phyloP scores from a whole-genome alignment of 2,797 vertebrate species.

The Girardinus metallicus region DNA sequence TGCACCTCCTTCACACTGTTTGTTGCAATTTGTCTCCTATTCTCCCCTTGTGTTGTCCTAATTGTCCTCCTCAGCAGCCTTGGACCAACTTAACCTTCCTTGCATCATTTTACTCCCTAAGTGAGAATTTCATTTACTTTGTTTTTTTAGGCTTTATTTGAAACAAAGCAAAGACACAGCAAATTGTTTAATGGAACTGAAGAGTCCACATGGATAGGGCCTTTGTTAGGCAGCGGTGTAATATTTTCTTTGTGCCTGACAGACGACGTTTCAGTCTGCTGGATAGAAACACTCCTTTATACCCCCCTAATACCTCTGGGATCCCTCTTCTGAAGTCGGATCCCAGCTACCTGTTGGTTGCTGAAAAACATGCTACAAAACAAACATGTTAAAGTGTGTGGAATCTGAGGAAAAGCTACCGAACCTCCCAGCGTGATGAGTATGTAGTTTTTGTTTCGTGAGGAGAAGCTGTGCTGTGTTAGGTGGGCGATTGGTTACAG shows the following conservation, averaged over 20 bases:
- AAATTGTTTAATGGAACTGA: constrained; percentile 34
- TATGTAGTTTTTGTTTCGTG: constrained; percentile 4
- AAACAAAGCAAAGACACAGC: constrained; percentile 30
- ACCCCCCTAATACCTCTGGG: constrained; percentile 21
- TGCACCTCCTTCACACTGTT: constrained; percentile 61
- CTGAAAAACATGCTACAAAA: constrained; percentile 17
- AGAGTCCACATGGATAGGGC: constrained; percentile 37
- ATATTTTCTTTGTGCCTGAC: constrained; percentile 26
- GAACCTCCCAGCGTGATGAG: constrained; percentile 9
- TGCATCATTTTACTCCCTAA: constrained; percentile 20
- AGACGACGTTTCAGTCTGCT: constrained; percentile 38
- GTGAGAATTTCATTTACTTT: constrained; percentile 54
- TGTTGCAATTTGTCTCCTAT: constrained; percentile 61
- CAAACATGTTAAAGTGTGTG: constrained; percentile 14
- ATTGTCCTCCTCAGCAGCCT: constrained; percentile 43
- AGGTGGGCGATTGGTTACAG: constrained; percentile 49
- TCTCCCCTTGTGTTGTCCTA: constrained; percentile 48
- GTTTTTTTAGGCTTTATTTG: constrained; percentile 43
- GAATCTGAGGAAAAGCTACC: constrained; percentile 2
- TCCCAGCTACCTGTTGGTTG: constrained; percentile 21
- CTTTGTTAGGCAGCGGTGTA: constrained; percentile 30
- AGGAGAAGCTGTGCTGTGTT: constrained; percentile 10
- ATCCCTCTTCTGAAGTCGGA: constrained; percentile 21
- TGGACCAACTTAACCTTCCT: constrained; percentile 40
- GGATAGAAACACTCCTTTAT: constrained; percentile 37